Conservation (phyloP, 2,113 vertebrate species). For the Bubo bubo region DNA sequence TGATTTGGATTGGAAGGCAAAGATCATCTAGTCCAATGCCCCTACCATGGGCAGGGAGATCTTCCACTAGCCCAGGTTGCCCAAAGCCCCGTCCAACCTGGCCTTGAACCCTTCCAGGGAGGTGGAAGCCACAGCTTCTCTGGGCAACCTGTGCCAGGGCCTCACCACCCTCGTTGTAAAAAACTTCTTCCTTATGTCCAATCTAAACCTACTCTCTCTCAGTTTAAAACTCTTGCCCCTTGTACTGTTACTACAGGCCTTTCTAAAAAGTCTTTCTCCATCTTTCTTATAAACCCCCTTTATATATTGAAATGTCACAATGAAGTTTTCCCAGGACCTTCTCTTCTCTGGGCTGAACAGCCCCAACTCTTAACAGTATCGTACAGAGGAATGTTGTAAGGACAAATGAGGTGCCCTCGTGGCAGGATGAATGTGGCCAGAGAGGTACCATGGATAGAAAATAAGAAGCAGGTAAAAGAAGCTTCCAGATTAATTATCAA, state of each 20-base stretch:
- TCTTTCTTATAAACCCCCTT: background rate
- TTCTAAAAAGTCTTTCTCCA: background rate
- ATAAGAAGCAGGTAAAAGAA: background rate
- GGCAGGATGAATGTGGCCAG: background rate
- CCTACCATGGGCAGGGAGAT: background rate
- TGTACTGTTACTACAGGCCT: background rate
- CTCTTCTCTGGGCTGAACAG: background rate
- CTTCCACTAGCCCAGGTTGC: background rate
- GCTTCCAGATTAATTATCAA: background rate
- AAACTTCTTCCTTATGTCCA: background rate
- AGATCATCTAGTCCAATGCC: background rate
- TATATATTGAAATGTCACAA: background rate
- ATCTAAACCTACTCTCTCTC: background rate
- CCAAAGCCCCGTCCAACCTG: background rate
- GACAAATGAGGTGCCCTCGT: background rate
- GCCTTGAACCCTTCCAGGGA: background rate
- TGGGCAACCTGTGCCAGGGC: background rate
- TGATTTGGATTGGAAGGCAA: background rate
- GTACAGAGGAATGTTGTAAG: background rate
- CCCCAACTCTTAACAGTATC: accelerated
- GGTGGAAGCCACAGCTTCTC: background rate
- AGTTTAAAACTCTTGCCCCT: background rate
- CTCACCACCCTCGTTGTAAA: background rate
- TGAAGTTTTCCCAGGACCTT: background rate
- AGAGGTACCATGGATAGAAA: background rate